phyloP scores from a whole-genome alignment of 2,797 vertebrate genomes.

The Notoglanidium macrostoma region DNA sequence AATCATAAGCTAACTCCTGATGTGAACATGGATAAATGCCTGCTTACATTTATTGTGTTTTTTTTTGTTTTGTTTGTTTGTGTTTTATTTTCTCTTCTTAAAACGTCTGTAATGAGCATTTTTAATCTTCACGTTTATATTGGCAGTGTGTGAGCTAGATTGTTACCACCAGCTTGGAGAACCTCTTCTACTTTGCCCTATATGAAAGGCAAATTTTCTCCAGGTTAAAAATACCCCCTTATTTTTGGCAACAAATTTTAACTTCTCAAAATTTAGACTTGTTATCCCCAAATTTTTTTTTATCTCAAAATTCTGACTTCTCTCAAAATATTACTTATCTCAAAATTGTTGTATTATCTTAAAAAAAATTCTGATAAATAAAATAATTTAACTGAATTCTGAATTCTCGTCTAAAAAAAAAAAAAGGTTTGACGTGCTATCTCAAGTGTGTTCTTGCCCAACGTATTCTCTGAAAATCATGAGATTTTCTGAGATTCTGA shows the following conservation, averaged over 20 bases:
- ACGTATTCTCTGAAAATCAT: neutral
- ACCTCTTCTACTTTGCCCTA: neutral
- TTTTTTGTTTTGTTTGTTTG: no score
- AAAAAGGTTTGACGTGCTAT: neutral
- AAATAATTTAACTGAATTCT: no score
- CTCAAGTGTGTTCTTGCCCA: no score
- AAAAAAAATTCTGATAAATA: no score
- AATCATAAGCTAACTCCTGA: neutral
- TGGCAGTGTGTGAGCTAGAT: neutral
- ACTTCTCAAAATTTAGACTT: neutral
- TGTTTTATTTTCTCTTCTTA: neutral
- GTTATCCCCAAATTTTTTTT: neutral
- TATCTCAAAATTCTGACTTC: neutral
- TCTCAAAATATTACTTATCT: no score
- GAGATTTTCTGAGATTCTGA: neutral
- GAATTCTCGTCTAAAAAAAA: no score
- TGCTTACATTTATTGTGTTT: neutral
- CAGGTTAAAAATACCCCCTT: neutral
- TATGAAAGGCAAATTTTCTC: neutral
- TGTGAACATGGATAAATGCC: neutral
- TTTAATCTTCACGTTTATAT: neutral
- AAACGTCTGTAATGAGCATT: neutral
- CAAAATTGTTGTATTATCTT: no score
- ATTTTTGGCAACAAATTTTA: neutral
- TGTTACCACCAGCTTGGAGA: neutral